Percentiles rank a stretch among this genome's conserved stretches.
Conservation (phyloP, 2,888 invertebrate species). For the Alloscopus bannaensis region DNA sequence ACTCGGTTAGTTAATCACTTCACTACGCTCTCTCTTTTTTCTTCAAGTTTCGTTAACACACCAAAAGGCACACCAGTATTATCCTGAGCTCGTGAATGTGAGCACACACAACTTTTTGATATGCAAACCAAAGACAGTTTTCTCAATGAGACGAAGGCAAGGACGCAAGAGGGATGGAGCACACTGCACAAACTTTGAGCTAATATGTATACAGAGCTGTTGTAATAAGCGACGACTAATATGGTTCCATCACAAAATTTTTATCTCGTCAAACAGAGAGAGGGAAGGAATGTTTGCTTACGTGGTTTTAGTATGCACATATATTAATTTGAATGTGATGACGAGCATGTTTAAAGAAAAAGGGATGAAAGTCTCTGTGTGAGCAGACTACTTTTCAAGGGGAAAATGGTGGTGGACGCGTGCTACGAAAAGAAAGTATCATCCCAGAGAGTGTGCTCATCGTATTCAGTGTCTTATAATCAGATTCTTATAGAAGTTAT, state of each 20-base stretch:
- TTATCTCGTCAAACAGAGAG: conserved; percentile 55
- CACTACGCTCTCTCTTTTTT: conserved; percentile 46
- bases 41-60: conserved; percentile 9
- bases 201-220: no score
- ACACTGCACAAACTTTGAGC: conserved; percentile 8
- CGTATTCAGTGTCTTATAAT: no score
- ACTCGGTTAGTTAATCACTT: conserved; percentile 61
- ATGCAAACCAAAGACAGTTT: conserved; percentile 18
- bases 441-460: no score
- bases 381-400: no score
- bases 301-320: conserved; percentile 60
- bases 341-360: not conserved
- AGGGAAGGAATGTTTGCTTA: conserved; percentile 51
- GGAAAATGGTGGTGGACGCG: no score
- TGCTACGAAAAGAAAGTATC: no score
- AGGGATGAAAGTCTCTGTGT: conserved; percentile 4
- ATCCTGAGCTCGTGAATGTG: no score
- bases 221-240: conserved; percentile 50
- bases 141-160: conserved; percentile 13
- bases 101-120: not conserved
- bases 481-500: no score
- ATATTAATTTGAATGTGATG: conserved; percentile 57
- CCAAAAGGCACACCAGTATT: no score
- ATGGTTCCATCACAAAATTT: conserved; percentile 42
- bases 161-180: conserved; percentile 8